phyloP scores from a whole-genome alignment of 2,888 invertebrate genomes.

The Druceiella hillmani region DNA sequence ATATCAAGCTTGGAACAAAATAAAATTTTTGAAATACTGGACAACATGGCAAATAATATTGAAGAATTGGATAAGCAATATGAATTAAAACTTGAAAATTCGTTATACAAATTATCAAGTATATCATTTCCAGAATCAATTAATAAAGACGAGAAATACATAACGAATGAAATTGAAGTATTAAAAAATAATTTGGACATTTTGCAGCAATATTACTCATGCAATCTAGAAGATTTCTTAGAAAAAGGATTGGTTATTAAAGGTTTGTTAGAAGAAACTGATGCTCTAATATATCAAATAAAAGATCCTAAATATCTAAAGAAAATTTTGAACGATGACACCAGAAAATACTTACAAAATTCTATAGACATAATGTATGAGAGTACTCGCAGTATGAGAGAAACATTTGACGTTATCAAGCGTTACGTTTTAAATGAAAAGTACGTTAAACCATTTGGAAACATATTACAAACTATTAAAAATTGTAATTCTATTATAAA shows the following conservation, averaged over 20 bases:
- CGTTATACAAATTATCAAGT: too few relatives aligned
- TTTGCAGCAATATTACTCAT: too few relatives aligned
- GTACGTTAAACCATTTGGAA: conserved; percentile 40
- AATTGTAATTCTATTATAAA: conserved; percentile 28
- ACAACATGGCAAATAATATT: conserved; percentile 22
- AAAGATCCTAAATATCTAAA: conserved; percentile 35
- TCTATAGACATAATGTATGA: conserved; percentile 48
- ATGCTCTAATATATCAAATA: conserved; percentile 39
- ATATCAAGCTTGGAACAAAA: conserved; percentile 18
- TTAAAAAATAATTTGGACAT: too few relatives aligned
- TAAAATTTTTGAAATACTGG: conserved; percentile 22
- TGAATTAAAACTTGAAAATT: too few relatives aligned
- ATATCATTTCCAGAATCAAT: too few relatives aligned
- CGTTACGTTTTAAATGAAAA: conserved; percentile 43
- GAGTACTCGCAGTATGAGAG: conserved; percentile 49
- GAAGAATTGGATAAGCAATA: conserved; percentile 29
- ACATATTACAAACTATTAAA: conserved; percentile 35
- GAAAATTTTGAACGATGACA: conserved; percentile 27
- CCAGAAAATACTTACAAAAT: conserved; percentile 37
- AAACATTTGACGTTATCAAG: conserved; percentile 44
- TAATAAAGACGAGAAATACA: too few relatives aligned
- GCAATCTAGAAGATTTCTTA: too few relatives aligned
- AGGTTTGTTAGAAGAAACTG: conserved; percentile 40
- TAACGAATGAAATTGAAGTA: too few relatives aligned
- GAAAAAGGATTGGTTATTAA: too few relatives aligned